Conservation (phyloP, 2,797 vertebrate species). For the Gallinago stenura region DNA sequence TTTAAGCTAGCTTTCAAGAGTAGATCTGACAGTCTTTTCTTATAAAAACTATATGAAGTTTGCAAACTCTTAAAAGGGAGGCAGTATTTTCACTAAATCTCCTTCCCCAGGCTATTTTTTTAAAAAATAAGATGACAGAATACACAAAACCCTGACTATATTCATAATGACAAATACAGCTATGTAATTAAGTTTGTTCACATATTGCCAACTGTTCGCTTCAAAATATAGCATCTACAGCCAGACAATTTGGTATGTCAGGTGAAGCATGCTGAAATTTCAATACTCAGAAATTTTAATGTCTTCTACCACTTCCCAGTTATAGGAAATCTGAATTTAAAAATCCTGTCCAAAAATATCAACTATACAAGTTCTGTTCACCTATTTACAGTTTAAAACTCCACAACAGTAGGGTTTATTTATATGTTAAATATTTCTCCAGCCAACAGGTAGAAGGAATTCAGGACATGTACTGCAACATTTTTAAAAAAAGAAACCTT, state of each 20-base stretch:
- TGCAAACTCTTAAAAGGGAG: neutral
- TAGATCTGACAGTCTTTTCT: neutral
- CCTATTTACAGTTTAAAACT: neutral
- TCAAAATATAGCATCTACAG: neutral
- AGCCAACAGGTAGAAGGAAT: neutral
- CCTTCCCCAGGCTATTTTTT: neutral
- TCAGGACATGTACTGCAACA: neutral
- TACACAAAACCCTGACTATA: neutral
- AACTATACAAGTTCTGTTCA: neutral
- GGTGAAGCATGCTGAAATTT: neutral
- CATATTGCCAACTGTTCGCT: neutral
- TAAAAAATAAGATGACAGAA: neutral
- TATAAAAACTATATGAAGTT: neutral
- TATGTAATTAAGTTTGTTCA: neutral
- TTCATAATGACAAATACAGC: neutral
- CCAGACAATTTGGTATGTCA: neutral
- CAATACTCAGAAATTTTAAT: neutral
- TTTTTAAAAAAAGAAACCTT: neutral
- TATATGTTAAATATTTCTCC: neutral
- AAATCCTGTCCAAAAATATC: neutral
- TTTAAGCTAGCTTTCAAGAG: neutral
- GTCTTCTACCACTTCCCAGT: neutral
- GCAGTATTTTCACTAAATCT: neutral
- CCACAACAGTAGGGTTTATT: neutral
- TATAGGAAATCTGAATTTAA: neutral